Evolutionary conservation across 1,140 invertebrate species (phyloP).

Genomic region (Caenorhabditis latens): DNA sequence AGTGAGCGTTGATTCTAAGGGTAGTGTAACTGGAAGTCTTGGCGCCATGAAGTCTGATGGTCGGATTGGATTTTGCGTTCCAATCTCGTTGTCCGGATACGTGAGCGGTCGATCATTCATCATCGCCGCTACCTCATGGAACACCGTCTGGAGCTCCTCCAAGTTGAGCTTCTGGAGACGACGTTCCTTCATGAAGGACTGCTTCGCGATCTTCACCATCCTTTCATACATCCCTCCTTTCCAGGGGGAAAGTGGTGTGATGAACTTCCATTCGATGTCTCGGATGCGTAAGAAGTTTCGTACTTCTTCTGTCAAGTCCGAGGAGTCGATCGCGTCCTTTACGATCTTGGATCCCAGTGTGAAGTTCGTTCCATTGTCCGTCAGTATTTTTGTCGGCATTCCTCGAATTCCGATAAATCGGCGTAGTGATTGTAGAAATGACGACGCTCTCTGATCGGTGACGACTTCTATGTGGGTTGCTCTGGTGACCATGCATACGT

Average conservation of each 20-base stretch:
- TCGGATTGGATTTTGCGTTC: not conserved
- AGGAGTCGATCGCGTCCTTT: not conserved
- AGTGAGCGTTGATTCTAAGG: not conserved
- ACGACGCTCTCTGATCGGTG: not conserved
- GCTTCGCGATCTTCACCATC: constrained; percentile 56
- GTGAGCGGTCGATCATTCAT: not conserved
- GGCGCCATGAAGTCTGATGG: not conserved
- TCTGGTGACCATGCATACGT: not conserved
- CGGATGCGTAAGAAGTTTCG: not conserved
- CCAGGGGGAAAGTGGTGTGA: constrained; percentile 52
- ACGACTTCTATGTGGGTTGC: constrained; percentile 42
- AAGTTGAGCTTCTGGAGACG: not conserved
- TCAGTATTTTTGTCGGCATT: not conserved
- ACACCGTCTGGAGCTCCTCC: not conserved
- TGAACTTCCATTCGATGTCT: constrained; percentile 45
- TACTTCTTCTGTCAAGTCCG: not conserved
- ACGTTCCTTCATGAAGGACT: not conserved
- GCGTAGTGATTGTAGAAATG: constrained; percentile 23
- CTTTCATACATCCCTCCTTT: constrained; percentile 58
- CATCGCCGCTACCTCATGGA: not conserved
- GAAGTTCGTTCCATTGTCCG: constrained; percentile 58
- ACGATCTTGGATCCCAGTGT: not conserved
- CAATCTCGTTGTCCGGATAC: not conserved
- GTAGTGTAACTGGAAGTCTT: not conserved
- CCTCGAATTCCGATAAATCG: constrained; percentile 47